These are phyloP conservation scores for Crotalus tigris DNA, from an alignment of 2,113 vertebrate genomes.

Conservation along the genomic window DNA sequence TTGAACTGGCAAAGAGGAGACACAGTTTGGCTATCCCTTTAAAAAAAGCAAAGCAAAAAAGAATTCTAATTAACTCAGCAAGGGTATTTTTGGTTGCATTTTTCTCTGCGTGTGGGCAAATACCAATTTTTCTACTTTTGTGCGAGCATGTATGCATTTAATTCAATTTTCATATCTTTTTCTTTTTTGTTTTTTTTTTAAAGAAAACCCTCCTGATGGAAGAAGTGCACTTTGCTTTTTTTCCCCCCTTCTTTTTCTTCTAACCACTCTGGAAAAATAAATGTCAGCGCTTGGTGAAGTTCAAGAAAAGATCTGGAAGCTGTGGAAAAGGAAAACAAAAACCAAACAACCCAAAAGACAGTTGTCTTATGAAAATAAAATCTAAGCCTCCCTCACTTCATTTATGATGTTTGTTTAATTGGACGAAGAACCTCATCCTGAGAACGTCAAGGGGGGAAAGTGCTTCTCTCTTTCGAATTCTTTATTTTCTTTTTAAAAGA, in stretches of 20 bases:
- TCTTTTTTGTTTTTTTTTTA: background rate
- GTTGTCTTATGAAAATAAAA: conserved; percentile 50
- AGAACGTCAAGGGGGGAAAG: conserved; percentile 50
- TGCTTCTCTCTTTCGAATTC: background rate
- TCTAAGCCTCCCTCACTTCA: conserved; percentile 49
- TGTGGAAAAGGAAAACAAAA: conserved; percentile 74
- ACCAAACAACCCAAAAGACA: conserved; percentile 71
- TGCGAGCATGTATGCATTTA: background rate
- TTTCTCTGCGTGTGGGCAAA: conserved; percentile 61
- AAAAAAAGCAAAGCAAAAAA: conserved; percentile 43
- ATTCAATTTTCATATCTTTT: conserved; percentile 48
- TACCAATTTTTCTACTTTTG: conserved; percentile 36
- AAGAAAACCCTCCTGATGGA: conserved; percentile 62
- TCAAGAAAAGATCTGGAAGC: conserved; percentile 76
- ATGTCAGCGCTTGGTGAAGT: conserved; percentile 73
- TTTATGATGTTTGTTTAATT: conserved; percentile 65
- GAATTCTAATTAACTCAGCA: conserved; percentile 55
- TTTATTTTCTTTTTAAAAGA: conserved; percentile 49
- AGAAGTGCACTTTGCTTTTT: conserved; percentile 69
- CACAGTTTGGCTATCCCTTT: conserved; percentile 70
- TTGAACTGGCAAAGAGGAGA: conserved; percentile 75
- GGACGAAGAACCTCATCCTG: conserved; percentile 60
- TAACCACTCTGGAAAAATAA: conserved; percentile 69
- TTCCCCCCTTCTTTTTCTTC: conserved; percentile 29
- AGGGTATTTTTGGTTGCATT: conserved; percentile 60